Conservation (phyloP, 2,113 vertebrate genomes). For the Galbula dea region DNA sequence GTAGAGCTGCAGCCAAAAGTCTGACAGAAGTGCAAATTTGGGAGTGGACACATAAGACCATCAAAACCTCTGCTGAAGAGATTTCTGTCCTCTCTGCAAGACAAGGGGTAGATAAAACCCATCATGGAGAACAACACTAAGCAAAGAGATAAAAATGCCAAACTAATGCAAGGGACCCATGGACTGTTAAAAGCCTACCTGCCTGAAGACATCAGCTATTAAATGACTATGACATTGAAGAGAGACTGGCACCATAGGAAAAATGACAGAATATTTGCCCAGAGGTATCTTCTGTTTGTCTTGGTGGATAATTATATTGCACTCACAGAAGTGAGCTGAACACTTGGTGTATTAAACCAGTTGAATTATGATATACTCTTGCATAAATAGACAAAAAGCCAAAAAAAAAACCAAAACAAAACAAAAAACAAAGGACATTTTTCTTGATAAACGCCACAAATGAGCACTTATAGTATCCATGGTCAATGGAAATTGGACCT, state of each 20-base stretch:
- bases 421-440: neutral
- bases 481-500: neutral
- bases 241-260: neutral
- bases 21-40: slow-evolving; percentile 57
- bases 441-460: neutral
- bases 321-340: neutral
- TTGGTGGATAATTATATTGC: neutral
- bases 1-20: slow-evolving; percentile 32
- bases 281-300: neutral
- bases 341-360: neutral
- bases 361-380: neutral
- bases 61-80: slow-evolving; percentile 43
- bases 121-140: neutral
- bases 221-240: neutral
- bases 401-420: neutral
- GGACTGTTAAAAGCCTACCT: slow-evolving; percentile 6
- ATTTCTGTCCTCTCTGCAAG: slow-evolving; percentile 39
- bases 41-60: slow-evolving; percentile 56
- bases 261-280: neutral
- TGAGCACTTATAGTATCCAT: neutral
- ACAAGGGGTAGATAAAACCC: slow-evolving; percentile 6
- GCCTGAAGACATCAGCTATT: neutral
- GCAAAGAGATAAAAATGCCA: neutral
- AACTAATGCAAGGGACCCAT: neutral
- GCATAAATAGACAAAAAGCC: neutral